Evolutionary conservation across 2,113 vertebrate genomes (phyloP).

Genomic region (Brachyhypopomus gauderio): DNA sequence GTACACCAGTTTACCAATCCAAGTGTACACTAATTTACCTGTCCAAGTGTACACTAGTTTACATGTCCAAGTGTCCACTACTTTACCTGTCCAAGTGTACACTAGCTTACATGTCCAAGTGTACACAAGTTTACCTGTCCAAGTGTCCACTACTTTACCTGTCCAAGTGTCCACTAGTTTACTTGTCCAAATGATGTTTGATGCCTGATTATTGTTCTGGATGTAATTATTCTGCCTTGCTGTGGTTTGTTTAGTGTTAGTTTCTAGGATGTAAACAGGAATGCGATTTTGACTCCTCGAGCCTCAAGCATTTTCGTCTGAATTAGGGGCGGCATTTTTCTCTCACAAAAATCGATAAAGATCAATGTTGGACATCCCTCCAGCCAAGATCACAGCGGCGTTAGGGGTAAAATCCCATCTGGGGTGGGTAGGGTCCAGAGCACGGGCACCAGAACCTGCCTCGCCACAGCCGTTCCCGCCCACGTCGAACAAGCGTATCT

Average conservation of each 20-base stretch:
- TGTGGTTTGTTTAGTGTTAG: background rate
- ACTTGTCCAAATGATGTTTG: background rate
- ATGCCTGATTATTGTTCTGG: background rate
- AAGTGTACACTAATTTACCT: too few relatives aligned
- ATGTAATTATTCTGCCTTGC: too few relatives aligned
- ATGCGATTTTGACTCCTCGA: constrained; percentile 1
- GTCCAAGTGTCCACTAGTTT: too few relatives aligned
- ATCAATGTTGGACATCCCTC: background rate
- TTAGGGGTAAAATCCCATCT: constrained; percentile 22
- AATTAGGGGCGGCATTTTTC: constrained; percentile 14
- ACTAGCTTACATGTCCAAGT: too few relatives aligned
- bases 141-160: too few relatives aligned
- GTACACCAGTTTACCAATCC: too few relatives aligned
- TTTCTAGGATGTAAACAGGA: constrained; percentile 25
- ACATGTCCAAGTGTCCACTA: too few relatives aligned
- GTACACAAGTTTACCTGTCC: too few relatives aligned
- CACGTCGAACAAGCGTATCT: constrained; percentile 29
- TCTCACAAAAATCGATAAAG: constrained; percentile 23
- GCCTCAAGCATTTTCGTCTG: background rate
- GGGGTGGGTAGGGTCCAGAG: too few relatives aligned
- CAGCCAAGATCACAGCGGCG: constrained; percentile 12
- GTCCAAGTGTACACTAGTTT: too few relatives aligned
- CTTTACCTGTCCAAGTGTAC: too few relatives aligned
- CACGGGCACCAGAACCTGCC: background rate
- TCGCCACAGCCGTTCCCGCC: constrained; percentile 19